Percentiles rank a stretch among this genome's conserved stretches.
Evolutionary conservation across 1,140 invertebrate genomes (phyloP).

Genomic region (Drosophila micromelanica): DNA sequence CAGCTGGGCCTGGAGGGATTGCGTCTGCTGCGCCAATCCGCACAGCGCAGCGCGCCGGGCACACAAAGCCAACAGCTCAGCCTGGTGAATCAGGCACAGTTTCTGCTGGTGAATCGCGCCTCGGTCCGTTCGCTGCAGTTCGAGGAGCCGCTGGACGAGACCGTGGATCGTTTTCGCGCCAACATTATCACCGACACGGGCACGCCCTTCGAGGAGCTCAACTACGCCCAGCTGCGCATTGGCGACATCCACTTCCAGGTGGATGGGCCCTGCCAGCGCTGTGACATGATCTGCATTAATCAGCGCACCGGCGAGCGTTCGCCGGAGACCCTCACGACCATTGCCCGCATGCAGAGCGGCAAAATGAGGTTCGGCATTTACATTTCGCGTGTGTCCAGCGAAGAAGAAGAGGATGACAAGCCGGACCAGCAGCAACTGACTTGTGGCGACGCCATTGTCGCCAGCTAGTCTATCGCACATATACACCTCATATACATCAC

Average conservation of each 20-base stretch:
- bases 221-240: conserved; percentile 89
- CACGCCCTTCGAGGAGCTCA: conserved; percentile 90
- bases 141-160: conserved; percentile 86
- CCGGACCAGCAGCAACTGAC: conserved; percentile 6
- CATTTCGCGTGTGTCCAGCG: conserved; percentile 72
- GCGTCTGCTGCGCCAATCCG: conserved; percentile 89
- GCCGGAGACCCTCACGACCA: conserved; percentile 92
- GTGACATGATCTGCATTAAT: conserved; percentile 97
- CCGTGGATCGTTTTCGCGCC: conserved; percentile 88
- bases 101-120: conserved; percentile 91
- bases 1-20: conserved; percentile 88
- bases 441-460: conserved; percentile 48
- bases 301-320: conserved; percentile 92
- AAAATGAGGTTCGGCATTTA: conserved; percentile 93
- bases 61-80: conserved; percentile 84
- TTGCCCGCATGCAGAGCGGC: conserved; percentile 89
- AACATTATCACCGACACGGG: conserved; percentile 88
- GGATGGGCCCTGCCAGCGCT: conserved; percentile 92
- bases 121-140: conserved; percentile 89
- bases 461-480: conserved; percentile 4
- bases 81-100: conserved; percentile 95
- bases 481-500: not conserved
- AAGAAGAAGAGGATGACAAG: not conserved
- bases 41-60: conserved; percentile 44
- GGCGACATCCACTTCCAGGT: conserved; percentile 87